Percentiles rank a stretch among this genome's conserved stretches.
Conservation (phyloP, 2,797 vertebrate genomes). For the Caiman crocodilus region DNA sequence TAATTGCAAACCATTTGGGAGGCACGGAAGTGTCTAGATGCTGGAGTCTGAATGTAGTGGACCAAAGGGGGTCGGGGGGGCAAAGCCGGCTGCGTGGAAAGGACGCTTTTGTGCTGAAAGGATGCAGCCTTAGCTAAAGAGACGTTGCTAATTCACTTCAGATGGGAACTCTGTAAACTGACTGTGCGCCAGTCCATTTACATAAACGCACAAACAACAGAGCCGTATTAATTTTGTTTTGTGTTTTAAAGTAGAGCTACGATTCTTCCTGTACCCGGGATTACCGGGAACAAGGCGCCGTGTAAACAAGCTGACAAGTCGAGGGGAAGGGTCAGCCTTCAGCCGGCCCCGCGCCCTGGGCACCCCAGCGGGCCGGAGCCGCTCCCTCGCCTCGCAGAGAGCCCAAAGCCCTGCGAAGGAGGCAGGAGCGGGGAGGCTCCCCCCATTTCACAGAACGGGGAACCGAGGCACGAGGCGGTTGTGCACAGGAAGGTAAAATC, state of each 20-base stretch:
- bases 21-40: constrained; percentile 40
- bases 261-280: constrained; percentile 72
- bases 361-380: background rate
- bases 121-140: background rate
- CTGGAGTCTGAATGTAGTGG: constrained; percentile 49
- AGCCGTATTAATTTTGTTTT: constrained; percentile 71
- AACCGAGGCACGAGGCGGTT: background rate
- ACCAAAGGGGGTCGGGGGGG: background rate
- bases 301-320: constrained; percentile 55
- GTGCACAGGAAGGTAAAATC: background rate
- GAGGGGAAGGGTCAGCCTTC: constrained; percentile 17
- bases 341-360: constrained; percentile 56
- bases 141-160: background rate
- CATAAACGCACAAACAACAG: constrained; percentile 75
- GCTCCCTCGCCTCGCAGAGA: background rate
- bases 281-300: constrained; percentile 75
- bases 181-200: constrained; percentile 74
- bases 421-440: background rate
- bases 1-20: constrained; percentile 52
- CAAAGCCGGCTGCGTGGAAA: background rate
- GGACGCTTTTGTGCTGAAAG: constrained; percentile 64
- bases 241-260: constrained; percentile 63
- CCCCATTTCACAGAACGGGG: background rate
- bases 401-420: background rate
- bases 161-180: constrained; percentile 56